Percentiles rank a stretch among this genome's conserved stretches.
These are phyloP conservation scores for Thereva nobilitata DNA, from an alignment of 2,888 invertebrate species.

Conservation along the genomic window DNA sequence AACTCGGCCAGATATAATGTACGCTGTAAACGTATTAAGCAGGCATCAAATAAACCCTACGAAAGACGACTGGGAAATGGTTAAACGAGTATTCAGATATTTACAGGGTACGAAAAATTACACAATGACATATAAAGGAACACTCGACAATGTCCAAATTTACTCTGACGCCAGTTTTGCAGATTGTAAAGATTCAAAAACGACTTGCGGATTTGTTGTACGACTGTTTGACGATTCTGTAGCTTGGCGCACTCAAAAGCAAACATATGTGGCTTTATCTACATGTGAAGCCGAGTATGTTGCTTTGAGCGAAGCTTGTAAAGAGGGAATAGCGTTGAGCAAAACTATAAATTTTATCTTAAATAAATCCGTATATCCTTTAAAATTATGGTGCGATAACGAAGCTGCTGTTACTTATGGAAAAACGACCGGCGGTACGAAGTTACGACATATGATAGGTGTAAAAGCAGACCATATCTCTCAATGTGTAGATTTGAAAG, in stretches of 20 bases:
- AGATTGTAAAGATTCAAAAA: conserved; percentile 24
- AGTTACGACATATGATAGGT: too few relatives aligned
- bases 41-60: conserved; percentile 32
- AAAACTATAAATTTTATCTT: too few relatives aligned
- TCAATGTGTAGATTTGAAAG: too few relatives aligned
- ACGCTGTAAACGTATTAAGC: conserved; percentile 25
- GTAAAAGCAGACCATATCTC: too few relatives aligned
- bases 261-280: background rate
- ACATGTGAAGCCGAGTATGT: conserved; percentile 3
- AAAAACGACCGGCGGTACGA: too few relatives aligned
- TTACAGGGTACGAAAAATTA: conserved; percentile 26
- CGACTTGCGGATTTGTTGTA: conserved; percentile 31
- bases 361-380: too few relatives aligned
- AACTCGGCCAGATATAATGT: too few relatives aligned
- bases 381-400: too few relatives aligned
- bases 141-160: conserved; percentile 6
- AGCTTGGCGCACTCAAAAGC: background rate
- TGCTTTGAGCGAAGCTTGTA: background rate
- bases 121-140: conserved; percentile 24
- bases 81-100: conserved; percentile 37
- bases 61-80: conserved; percentile 28
- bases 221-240: conserved; percentile 25
- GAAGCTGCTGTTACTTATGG: too few relatives aligned
- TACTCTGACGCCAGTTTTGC: conserved; percentile 27
- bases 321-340: background rate